Evolutionary conservation across 1,140 invertebrate species (phyloP), one percentile per base, ranked within the genome.

Genomic region (Subanguina moxae): DNA sequence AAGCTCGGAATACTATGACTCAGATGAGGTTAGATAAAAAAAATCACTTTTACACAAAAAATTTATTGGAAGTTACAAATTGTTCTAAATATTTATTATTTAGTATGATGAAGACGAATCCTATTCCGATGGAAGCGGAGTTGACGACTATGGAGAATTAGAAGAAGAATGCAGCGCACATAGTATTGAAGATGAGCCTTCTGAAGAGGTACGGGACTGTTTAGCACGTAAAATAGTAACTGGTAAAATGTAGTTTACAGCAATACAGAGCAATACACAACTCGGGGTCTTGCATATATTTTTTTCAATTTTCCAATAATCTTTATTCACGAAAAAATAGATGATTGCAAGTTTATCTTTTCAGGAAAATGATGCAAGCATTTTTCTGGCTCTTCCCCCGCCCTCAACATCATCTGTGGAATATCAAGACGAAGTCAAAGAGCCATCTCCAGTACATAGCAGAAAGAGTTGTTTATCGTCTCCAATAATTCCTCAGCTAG

Each of bases 141-240:
- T 72, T 46, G 65, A 75, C 30, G 13, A 30, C 30, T 43, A 75
- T 19, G 43, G 57, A n/a, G 63, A 75, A 62, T 66, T 21, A 13
- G 61, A 68, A 25, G 52, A 66, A n/a, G 38, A 59, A 67, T n/a
- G 27, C 56, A 62, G 7, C 8, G 48, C 48, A 7, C 48, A 74
- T 72, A 59, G 65, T 70, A 62, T 67, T 57, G 72, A 76, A 65
- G 65, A 68, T 32, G 73, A 75, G 45, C 23, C 62, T 25, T 57
- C 43, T 56, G 67, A 69, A 42, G 78, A 72, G 13, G 62, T 38
- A n/a, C n/a, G n/a, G n/a, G n/a, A n/a, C n/a, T n/a, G n/a, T n/a
- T n/a, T n/a, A n/a, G n/a, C n/a, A n/a, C n/a, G n/a, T n/a, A n/a
- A n/a, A n/a, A n/a, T n/a, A n/a, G n/a, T n/a, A n/a, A n/a, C n/a